Evolutionary conservation across 2,888 invertebrate species (phyloP).

Genomic region (Stenichneumon culpator): DNA sequence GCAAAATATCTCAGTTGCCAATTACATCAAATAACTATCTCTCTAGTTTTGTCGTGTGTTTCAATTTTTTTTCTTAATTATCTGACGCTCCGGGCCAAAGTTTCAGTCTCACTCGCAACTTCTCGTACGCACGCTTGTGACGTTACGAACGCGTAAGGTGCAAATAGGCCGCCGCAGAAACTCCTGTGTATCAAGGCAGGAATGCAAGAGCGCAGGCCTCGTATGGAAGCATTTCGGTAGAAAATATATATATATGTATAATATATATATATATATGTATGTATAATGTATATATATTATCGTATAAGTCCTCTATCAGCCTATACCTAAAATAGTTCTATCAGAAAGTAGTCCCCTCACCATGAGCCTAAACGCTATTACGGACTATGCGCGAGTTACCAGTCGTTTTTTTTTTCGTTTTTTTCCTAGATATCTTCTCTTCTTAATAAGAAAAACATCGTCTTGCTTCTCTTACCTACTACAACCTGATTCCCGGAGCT

Average conservation of each 20-base stretch:
- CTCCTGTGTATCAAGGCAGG: conserved; percentile 80
- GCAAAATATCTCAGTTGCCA: conserved; percentile 18
- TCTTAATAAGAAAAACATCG: conserved; percentile 60
- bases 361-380: conserved; percentile 76
- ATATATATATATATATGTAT: conserved; percentile 71
- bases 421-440: conserved; percentile 68
- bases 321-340: conserved; percentile 76
- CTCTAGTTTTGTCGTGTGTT: conserved; percentile 39
- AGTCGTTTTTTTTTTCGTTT: conserved; percentile 74
- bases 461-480: conserved; percentile 71
- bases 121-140: conserved; percentile 70
- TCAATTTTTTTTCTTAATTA: conserved; percentile 37
- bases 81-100: conserved; percentile 71
- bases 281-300: conserved; percentile 69
- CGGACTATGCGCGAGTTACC: conserved; percentile 78
- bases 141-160: conserved; percentile 64
- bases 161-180: conserved; percentile 73
- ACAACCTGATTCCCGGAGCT: conserved; percentile 81
- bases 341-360: conserved; percentile 83
- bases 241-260: conserved; percentile 76
- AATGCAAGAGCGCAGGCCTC: conserved; percentile 79
- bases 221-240: conserved; percentile 81
- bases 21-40: conserved; percentile 42
- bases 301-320: conserved; percentile 73
- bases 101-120: conserved; percentile 82